Conservation (phyloP, 1,140 invertebrate species). For the Lordiphosa collinella region DNA sequence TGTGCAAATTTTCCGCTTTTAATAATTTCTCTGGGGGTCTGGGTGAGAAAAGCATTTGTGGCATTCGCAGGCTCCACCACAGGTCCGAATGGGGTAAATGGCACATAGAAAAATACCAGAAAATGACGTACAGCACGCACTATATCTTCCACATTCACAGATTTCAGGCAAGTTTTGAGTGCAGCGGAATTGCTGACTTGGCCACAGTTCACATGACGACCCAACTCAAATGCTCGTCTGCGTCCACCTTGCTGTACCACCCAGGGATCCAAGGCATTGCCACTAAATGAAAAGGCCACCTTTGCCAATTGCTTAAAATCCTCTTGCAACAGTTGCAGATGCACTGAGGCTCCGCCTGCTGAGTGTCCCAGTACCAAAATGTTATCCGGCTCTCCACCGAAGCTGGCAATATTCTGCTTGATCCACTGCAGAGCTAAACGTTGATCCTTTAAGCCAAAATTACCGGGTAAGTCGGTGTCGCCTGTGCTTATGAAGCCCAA, state of each 20-base stretch:
- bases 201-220: slow-evolving; percentile 82
- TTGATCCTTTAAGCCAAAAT: slow-evolving; percentile 85
- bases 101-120: slow-evolving; percentile 81
- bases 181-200: slow-evolving; percentile 51
- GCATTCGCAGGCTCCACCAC: slow-evolving; percentile 79
- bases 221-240: slow-evolving; percentile 82
- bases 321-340: slow-evolving; percentile 84
- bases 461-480: slow-evolving; percentile 82
- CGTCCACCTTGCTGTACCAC: slow-evolving; percentile 80
- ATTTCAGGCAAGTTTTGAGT: slow-evolving; percentile 82
- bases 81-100: slow-evolving; percentile 83
- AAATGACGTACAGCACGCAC: slow-evolving; percentile 45
- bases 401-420: slow-evolving; percentile 81
- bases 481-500: slow-evolving; percentile 83
- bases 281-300: slow-evolving; percentile 57
- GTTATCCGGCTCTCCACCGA: slow-evolving; percentile 83
- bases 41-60: slow-evolving; percentile 80
- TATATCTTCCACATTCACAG: slow-evolving; percentile 73
- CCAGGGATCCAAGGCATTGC: slow-evolving; percentile 65
- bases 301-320: slow-evolving; percentile 44
- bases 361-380: slow-evolving; percentile 82
- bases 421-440: slow-evolving; percentile 84
- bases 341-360: slow-evolving; percentile 82
- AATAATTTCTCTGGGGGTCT: slow-evolving; percentile 80
- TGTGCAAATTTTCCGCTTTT: slow-evolving; percentile 80